phyloP scores from a whole-genome alignment of 2,113 vertebrate genomes.

The Lepisosteus osseus region DNA sequence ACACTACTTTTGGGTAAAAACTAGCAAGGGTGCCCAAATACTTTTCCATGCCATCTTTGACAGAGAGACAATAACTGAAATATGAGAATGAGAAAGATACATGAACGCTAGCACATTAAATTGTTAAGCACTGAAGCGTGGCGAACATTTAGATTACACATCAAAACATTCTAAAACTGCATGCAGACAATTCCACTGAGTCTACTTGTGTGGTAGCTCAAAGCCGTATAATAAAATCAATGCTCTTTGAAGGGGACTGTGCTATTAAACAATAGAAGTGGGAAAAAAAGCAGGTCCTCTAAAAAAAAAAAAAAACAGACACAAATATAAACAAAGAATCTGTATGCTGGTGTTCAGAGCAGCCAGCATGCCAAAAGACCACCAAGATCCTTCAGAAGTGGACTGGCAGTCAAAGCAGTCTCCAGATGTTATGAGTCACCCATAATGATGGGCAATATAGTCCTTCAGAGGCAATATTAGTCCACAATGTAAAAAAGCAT shows the following conservation, averaged over 20 bases:
- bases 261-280: neutral
- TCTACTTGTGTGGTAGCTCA: neutral
- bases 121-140: too few relatives aligned
- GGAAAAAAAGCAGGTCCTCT: neutral
- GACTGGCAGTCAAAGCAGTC: neutral
- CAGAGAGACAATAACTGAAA: too few relatives aligned
- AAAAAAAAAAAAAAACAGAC: neutral
- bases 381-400: neutral
- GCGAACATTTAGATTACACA: slow-evolving; percentile 7
- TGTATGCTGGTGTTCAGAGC: too few relatives aligned
- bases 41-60: too few relatives aligned
- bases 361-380: neutral
- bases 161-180: neutral
- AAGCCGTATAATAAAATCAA: neutral
- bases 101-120: too few relatives aligned
- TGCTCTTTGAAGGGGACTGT: neutral
- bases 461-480: neutral
- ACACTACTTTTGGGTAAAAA: too few relatives aligned
- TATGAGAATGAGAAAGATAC: too few relatives aligned
- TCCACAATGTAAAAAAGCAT: neutral
- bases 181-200: neutral
- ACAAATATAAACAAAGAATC: too few relatives aligned
- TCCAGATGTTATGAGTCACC: neutral
- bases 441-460: neutral
- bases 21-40: too few relatives aligned